phyloP scores from a whole-genome alignment of 2,113 vertebrate genomes.

The Aphyosemion australe region DNA sequence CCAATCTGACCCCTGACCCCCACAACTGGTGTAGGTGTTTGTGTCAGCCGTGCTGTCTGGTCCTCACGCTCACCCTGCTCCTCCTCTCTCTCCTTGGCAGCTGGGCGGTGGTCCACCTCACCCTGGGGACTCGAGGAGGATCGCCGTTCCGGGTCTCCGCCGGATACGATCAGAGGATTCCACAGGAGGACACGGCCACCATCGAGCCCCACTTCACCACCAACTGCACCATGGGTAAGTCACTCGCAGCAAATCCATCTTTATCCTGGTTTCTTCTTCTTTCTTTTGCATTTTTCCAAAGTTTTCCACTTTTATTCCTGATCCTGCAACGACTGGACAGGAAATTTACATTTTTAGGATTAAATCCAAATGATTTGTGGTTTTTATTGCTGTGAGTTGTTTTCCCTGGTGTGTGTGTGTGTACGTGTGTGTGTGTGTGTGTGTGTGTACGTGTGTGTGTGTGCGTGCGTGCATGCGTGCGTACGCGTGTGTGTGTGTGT shows the following conservation, averaged over 20 bases:
- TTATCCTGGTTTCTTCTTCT: too few relatives aligned
- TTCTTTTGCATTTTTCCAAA: too few relatives aligned
- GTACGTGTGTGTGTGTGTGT: too few relatives aligned
- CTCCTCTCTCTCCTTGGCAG: conserved; percentile 82
- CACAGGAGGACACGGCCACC: conserved; percentile 65
- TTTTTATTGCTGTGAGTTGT: too few relatives aligned
- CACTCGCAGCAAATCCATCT: neutral
- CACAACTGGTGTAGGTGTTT: conserved; percentile 25
- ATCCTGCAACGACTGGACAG: too few relatives aligned
- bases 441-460: too few relatives aligned
- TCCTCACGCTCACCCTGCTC: conserved; percentile 75
- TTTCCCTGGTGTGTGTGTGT: conserved; percentile 11
- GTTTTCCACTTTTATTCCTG: too few relatives aligned
- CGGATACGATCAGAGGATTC: conserved; percentile 71
- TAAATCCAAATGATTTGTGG: neutral
- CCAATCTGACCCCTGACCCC: conserved; percentile 46
- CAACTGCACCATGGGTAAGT: conserved; percentile 83
- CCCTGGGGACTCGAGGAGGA: conserved; percentile 60
- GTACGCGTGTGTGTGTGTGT: too few relatives aligned
- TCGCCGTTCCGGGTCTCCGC: conserved; percentile 76
- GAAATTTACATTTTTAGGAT: neutral
- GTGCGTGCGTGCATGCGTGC: too few relatives aligned
- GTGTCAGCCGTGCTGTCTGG: conserved; percentile 65
- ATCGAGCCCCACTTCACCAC: conserved; percentile 79
- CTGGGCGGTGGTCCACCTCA: conserved; percentile 82